These are phyloP conservation scores for Glyphotaelius pellucidus DNA, from an alignment of 2,888 invertebrate genomes.

Conservation along the genomic window DNA sequence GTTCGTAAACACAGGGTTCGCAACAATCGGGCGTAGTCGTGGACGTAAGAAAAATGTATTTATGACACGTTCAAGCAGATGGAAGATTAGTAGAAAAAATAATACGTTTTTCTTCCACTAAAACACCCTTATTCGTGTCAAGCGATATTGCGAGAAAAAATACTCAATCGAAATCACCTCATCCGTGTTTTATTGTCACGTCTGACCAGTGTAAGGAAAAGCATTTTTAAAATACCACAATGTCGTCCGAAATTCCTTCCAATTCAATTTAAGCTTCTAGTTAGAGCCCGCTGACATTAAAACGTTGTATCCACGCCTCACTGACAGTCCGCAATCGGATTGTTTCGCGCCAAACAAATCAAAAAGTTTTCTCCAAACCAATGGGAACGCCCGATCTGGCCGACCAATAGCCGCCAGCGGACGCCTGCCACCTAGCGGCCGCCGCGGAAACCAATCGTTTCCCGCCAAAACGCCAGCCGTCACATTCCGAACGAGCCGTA, in stretches of 20 bases:
- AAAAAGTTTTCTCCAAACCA: constrained; percentile 21
- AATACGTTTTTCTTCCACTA: background rate
- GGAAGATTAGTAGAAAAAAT: background rate
- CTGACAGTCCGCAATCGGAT: constrained; percentile 46
- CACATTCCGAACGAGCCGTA: constrained; percentile 34
- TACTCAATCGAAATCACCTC: background rate
- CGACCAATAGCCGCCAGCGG: background rate
- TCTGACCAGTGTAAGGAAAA: constrained; percentile 8
- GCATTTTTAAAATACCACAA: constrained; percentile 35
- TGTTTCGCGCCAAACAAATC: constrained; percentile 40
- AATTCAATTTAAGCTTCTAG: constrained; percentile 37
- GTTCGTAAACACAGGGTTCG: background rate
- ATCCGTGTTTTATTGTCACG: constrained; percentile 33
- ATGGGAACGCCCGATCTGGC: constrained; percentile 16
- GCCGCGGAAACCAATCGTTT: constrained; percentile 43
- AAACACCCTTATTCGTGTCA: background rate
- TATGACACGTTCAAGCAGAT: background rate
- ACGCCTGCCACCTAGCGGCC: constrained; percentile 38
- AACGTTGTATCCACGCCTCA: constrained; percentile 32
- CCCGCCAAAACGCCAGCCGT: constrained; percentile 39
- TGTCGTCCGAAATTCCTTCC: constrained; percentile 17
- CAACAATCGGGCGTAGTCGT: background rate
- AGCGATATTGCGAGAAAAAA: background rate
- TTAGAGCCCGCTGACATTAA: constrained; percentile 41
- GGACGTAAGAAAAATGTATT: background rate